Evolutionary conservation across 37 sponge, comb jelly and placozoan genomes (phyloP).

Genomic region (Beroe ovata): DNA sequence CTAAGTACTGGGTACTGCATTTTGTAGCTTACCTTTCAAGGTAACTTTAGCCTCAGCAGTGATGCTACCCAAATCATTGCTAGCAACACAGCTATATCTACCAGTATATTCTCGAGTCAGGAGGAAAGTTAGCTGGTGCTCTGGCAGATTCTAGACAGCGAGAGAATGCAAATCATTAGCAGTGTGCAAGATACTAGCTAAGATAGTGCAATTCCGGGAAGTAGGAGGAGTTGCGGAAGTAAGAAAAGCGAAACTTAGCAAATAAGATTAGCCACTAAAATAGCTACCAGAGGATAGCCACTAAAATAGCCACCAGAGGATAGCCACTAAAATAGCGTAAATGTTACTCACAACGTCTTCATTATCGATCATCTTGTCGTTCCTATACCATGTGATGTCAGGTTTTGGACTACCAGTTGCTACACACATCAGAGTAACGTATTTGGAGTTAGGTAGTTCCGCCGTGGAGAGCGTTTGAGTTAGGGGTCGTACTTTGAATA

Average conservation of each 20-base stretch:
- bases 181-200: too few relatives aligned
- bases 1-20: neutral
- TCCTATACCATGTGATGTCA: constrained; percentile 69
- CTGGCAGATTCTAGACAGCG: constrained; percentile 13
- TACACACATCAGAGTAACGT: constrained; percentile 69
- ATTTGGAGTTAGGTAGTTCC: neutral
- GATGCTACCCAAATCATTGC: neutral
- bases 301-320: too few relatives aligned
- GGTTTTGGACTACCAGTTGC: constrained; percentile 75
- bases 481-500: constrained; percentile 2
- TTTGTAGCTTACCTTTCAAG: neutral
- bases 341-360: neutral
- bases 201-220: too few relatives aligned
- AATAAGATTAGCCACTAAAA: too few relatives aligned
- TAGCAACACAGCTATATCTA: constrained; percentile 56
- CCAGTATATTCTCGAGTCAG: constrained; percentile 10
- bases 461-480: neutral
- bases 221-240: too few relatives aligned
- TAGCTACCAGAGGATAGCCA: too few relatives aligned
- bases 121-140: neutral
- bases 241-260: too few relatives aligned
- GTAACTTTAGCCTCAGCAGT: constrained; percentile 8
- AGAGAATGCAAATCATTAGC: too few relatives aligned
- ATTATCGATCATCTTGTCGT: constrained; percentile 3
- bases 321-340: too few relatives aligned